A percentile compares a stretch with the other conserved stretches of the same genome.
Evolutionary conservation across 2,888 invertebrate genomes (phyloP).

Genomic region (Hirtodrosophila trivittata): DNA sequence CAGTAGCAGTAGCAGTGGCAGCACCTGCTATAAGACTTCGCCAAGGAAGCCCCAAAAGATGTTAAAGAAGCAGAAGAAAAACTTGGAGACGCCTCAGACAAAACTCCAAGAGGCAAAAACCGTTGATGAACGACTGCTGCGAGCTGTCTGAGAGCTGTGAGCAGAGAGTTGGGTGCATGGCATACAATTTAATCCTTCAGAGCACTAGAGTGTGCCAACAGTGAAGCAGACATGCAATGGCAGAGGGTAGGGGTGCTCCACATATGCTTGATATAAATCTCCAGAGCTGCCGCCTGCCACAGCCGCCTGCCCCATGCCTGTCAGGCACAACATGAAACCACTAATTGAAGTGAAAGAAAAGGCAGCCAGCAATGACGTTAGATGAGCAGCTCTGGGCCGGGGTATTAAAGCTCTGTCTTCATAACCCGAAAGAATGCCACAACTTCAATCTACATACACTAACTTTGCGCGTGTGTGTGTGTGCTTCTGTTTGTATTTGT

Average conservation of each 20-base stretch:
- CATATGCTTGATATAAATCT: conserved; percentile 75
- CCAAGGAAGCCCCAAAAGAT: background rate
- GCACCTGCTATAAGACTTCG: too few relatives aligned
- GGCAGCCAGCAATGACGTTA: conserved; percentile 45
- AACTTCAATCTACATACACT: conserved; percentile 4
- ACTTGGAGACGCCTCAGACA: conserved; percentile 35
- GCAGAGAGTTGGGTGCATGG: conserved; percentile 19
- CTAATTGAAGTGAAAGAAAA: conserved; percentile 80
- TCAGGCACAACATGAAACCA: conserved; percentile 76
- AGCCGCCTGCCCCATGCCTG: conserved; percentile 41
- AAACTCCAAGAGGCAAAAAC: conserved; percentile 50
- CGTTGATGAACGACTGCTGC: conserved; percentile 69
- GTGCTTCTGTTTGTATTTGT: conserved; percentile 6
- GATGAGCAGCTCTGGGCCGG: conserved; percentile 30
- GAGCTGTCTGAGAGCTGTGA: conserved; percentile 22
- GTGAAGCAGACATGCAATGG: conserved; percentile 64
- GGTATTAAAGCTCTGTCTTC: conserved; percentile 29
- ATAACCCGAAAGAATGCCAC: conserved; percentile 36
- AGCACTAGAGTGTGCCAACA: conserved; percentile 34
- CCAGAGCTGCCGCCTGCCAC: conserved; percentile 49
- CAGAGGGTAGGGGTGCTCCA: conserved; percentile 36
- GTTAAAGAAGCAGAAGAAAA: conserved; percentile 27
- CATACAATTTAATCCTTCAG: conserved; percentile 73
- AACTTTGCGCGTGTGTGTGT: background rate
- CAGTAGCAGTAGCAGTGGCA: background rate